Percentiles rank a stretch among this genome's conserved stretches.
Conservation (phyloP, 2,113 vertebrate genomes). For the Myiozetetes cayanensis region DNA sequence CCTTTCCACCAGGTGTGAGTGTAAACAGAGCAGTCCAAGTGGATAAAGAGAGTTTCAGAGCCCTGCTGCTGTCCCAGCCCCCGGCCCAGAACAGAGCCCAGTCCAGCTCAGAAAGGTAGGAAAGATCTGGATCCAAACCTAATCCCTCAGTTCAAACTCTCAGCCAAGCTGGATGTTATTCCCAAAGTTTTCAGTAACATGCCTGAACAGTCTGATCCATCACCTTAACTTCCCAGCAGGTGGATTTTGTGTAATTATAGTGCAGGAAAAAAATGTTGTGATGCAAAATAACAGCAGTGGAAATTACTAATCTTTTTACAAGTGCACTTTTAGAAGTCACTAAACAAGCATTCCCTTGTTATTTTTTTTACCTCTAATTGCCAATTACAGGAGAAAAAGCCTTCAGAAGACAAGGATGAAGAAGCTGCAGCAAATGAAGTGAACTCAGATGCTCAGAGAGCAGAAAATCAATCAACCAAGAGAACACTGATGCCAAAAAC, state of each 20-base stretch:
- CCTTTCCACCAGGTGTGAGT: constrained; percentile 54
- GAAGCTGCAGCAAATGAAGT: not conserved
- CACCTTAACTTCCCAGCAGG: not conserved
- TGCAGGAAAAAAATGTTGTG: not conserved
- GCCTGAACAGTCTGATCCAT: not conserved
- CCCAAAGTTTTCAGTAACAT: not conserved
- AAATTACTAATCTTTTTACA: not conserved
- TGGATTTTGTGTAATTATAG: not conserved
- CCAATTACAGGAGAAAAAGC: constrained; percentile 46
- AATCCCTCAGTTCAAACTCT: not conserved
- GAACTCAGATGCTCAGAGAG: not conserved
- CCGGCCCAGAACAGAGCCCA: not conserved
- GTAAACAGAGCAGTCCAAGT: constrained; percentile 64
- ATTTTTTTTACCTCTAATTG: not conserved
- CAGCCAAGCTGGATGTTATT: not conserved
- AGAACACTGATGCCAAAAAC: constrained; percentile 17
- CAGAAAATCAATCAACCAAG: not conserved
- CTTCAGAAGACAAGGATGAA: not conserved
- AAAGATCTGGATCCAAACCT: not conserved
- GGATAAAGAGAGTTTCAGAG: constrained; percentile 45
- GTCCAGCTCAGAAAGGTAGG: constrained; percentile 53
- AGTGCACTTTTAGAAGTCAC: not conserved
- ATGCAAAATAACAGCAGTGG: not conserved
- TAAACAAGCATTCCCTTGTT: not conserved
- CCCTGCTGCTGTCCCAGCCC: constrained; percentile 4